Evolutionary conservation across 2,797 vertebrate genomes (phyloP), one percentile per base, ranked within the genome.

Genomic region (Microctenopoma stevenorrisi): DNA sequence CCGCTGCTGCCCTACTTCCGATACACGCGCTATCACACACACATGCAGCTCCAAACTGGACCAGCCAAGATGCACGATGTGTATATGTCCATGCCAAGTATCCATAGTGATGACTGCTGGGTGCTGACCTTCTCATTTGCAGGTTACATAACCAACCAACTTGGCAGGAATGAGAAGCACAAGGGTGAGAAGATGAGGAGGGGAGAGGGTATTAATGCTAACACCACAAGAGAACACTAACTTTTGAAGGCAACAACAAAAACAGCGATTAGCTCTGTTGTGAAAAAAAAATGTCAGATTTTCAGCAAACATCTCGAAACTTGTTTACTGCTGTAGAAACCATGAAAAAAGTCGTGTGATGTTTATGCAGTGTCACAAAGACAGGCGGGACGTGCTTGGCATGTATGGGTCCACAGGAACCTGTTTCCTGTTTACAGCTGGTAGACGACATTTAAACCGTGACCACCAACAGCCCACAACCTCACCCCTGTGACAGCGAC

Each of bases 111-210:
- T 82, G 78, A 49, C 88, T 92, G 87, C 83, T 72, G 82, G 91
- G 85, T 89, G 92, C 78, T 95, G 94, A 94, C 93, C 94, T 88
- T 92, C 84, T 93, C 93, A 77, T 83, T 85, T 87, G 74, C 89
- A 87, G 67, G 65, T 94, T 94, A 88, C 77, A 85, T 88, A 94
- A 93, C 77, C 61, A 72, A 72, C 56, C n/a, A 38, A 81, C 72
- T 92, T 91, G 89, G 88, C 84, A 86, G 53, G 37, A 66, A 55
- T 62, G 75, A 35, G 25, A 59, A 13, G 38, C 44, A 7, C 35
- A 49, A 69, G 74, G 64, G 73, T 68, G 61, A 64, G 47, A 67
- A 62, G 66, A 73, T 4, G 0, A 53, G 22, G 11, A 16, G 35
- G 14, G n/a, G 16, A 2, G 25, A 40, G 2, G 26, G 12, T 7